phyloP scores from a whole-genome alignment of 1,140 invertebrate genomes.

The Cydia splendana region DNA sequence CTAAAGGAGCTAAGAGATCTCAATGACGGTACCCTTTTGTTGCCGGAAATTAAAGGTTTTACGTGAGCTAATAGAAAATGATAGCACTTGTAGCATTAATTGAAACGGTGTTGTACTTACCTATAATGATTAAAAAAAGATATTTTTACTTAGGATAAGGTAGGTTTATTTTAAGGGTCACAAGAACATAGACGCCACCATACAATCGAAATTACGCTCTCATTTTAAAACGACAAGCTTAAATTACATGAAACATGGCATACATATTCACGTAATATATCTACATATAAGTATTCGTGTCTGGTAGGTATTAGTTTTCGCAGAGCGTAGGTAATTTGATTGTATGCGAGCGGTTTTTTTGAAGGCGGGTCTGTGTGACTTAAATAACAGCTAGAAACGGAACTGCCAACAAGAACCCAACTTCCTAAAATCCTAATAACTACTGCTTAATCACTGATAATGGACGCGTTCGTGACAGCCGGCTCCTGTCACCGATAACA shows the following conservation, averaged over 20 bases:
- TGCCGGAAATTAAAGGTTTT: neutral
- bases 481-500: constrained; percentile 36
- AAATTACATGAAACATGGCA: too few relatives aligned
- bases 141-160: neutral
- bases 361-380: too few relatives aligned
- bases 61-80: neutral
- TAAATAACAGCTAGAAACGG: neutral
- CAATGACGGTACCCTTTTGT: neutral
- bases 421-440: neutral
- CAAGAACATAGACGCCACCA: too few relatives aligned
- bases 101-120: neutral
- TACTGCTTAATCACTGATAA: constrained; percentile 19
- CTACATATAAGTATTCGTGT: too few relatives aligned
- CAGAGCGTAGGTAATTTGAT: too few relatives aligned
- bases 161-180: neutral
- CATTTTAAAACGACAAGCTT: too few relatives aligned
- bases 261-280: too few relatives aligned
- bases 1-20: neutral
- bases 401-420: neutral
- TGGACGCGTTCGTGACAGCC: constrained; percentile 37
- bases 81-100: neutral
- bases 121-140: neutral
- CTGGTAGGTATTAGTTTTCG: too few relatives aligned
- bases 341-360: too few relatives aligned
- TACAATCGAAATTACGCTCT: too few relatives aligned